phyloP scores from a whole-genome alignment of 2,113 vertebrate species.

The Cavia aperea region DNA sequence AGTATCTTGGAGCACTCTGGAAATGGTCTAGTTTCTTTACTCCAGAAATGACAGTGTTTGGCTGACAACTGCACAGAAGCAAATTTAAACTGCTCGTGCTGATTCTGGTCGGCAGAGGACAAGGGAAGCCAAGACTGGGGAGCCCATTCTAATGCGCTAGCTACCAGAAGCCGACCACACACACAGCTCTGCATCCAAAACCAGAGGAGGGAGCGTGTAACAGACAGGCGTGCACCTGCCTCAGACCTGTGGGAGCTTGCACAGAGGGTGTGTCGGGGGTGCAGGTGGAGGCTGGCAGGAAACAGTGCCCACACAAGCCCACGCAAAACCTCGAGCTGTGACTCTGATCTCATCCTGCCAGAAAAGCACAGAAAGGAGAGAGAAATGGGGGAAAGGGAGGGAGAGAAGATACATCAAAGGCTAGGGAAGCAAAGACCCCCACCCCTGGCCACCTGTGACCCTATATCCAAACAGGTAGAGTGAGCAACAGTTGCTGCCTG shows the following conservation, averaged over 20 bases:
- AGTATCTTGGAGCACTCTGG: neutral
- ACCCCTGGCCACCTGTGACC: neutral
- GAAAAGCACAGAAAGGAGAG: neutral
- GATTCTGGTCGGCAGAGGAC: neutral
- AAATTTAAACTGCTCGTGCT: neutral
- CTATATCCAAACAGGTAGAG: neutral
- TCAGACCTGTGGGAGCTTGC: neutral
- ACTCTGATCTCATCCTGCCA: neutral
- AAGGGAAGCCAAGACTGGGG: rapidly evolving
- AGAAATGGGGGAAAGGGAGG: neutral
- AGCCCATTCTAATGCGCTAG: rapidly evolving
- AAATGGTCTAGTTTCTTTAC: neutral
- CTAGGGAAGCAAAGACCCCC: neutral
- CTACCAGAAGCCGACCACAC: rapidly evolving
- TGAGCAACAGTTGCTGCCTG: neutral
- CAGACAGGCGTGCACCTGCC: rapidly evolving
- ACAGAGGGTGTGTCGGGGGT: rapidly evolving
- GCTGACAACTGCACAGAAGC: rapidly evolving
- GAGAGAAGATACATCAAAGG: neutral
- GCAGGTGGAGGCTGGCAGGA: rapidly evolving
- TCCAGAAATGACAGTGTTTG: neutral
- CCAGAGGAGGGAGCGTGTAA: rapidly evolving
- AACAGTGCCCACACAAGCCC: neutral
- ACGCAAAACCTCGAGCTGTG: rapidly evolving
- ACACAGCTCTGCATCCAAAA: neutral